Base-by-base conservation (phyloP, 2,113 vertebrate genomes). In the Rhinolophus ferrumequinum region DNA sequence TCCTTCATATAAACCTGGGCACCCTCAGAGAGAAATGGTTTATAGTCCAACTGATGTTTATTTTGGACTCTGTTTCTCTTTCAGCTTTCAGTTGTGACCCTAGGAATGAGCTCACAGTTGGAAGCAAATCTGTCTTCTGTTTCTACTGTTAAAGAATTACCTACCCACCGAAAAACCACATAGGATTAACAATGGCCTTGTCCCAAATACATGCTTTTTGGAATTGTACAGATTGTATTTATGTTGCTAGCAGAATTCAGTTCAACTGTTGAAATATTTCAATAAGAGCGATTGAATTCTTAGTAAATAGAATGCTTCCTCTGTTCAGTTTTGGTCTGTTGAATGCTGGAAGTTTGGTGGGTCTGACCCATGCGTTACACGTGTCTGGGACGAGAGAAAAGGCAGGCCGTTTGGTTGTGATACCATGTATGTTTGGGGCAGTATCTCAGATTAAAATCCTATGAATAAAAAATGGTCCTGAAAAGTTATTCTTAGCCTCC, bases 61-160 rank as follows among this genome's bases (percentile, higher is more conserved):
- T 97, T 98, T 99, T 99, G 99, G 98, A 98, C 70, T 80, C 73
- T 8, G 0, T 86, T 97, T 97, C 98, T 96, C 88, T 98, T 97
- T 97, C 92, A 96, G 98, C 96, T 98, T 98, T 98, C 97, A 98
- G 6, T 98, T 97, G 98, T 98, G 98, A 98, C 98, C 98, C 90
- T 98, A 98, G 94, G 95, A 98, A 98, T 99, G 98, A 99, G 98
- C 98, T 99, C 99, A 99, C 97, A 95, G 97, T 98, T 99, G 98
- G 98, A 99, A 99, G 96, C 96, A 97, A 98, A 98, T 98, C 97
- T 97, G 97, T 99, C 98, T 98, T 98, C 98, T 98, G 98, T 98
- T 98, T 99, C 98, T 98, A 98, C 98, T 98, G 98, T 98, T 98
- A 98, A 98, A 98, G 98, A 98, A 98, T 99, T 98, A 98, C 98